Evolutionary conservation across 2,888 invertebrate genomes (phyloP), one percentile per base, ranked within the genome.

Genomic region (Drosophila formosana): DNA sequence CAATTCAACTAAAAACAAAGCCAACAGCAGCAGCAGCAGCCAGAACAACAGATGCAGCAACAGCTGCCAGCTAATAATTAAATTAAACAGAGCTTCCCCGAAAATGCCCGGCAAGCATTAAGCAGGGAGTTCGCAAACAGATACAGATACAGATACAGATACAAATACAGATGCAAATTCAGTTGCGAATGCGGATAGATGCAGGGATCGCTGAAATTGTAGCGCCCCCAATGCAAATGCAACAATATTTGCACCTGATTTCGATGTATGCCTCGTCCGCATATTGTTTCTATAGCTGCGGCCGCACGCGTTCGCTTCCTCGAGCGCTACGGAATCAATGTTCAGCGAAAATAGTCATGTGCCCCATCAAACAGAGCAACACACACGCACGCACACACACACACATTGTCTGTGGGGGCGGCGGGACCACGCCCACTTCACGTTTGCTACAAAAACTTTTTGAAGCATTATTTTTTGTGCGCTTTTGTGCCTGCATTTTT

Each of bases 191-290:
- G 18, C 56, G 6, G 32, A 49, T 26, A 34, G 41, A 30, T 45
- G 26, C 18, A 53, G 34, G 46, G 51, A 58, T 53, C 32, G 13
- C 37, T 45, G 37, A 58, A 67, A 60, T 61, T 65, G 66, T 66
- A 66, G 66, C 49, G 53, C 53, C 57, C 43, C 66, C 66, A 67
- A 55, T 70, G 79, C 62, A 82, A 75, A 72, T 83, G 72, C 78
- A 88, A 88, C 72, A 86, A 84, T 88, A 83, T 88, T 84, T 83
- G 74, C 83, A 88, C 78, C 83, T 83, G 86, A 85, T 85, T 85
- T 78, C 63, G 57, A 67, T 83, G 69, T 69, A 47, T 49, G 64
- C 50, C 64, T 39, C 62, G 43, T 46, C 64, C 8, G 39, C 30
- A 39, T 75, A 72, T 87, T 79, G 76, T 74, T 79, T 60, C 75